Conservation (phyloP, 2,888 invertebrate species). For the Apotomis turbidana region DNA sequence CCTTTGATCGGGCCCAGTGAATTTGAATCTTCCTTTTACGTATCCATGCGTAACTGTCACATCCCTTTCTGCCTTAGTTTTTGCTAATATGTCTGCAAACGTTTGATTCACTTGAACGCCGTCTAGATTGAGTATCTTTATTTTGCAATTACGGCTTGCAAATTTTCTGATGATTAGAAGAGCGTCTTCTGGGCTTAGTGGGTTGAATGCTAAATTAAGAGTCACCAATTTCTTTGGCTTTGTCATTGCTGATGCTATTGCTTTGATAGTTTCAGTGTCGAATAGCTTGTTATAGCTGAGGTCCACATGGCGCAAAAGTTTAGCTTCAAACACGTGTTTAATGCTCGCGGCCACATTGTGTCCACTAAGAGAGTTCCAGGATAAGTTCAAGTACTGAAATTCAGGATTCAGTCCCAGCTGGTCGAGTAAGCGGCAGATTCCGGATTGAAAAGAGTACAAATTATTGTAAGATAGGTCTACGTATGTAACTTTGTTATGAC, state of each 20-base stretch:
- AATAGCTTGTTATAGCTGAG: slow-evolving; percentile 51
- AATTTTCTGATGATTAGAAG: slow-evolving; percentile 2
- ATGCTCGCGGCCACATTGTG: slow-evolving; percentile 47
- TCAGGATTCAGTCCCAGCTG: slow-evolving; percentile 45
- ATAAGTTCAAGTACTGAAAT: slow-evolving; percentile 52
- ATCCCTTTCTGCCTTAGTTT: slow-evolving; percentile 48
- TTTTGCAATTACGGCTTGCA: neutral
- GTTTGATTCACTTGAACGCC: slow-evolving; percentile 51
- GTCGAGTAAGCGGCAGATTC: slow-evolving; percentile 47
- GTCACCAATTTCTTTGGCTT: slow-evolving; percentile 15
- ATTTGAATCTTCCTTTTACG: slow-evolving; percentile 44
- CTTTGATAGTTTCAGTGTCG: slow-evolving; percentile 45
- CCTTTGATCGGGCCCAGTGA: slow-evolving; percentile 48
- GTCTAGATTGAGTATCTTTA: slow-evolving; percentile 18
- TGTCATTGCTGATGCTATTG: slow-evolving; percentile 41
- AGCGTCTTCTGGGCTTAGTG: slow-evolving; percentile 13
- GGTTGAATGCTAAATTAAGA: slow-evolving; percentile 25
- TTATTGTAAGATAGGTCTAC: slow-evolving; percentile 56
- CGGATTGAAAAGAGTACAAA: slow-evolving; percentile 47
- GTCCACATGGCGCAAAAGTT: slow-evolving; percentile 11
- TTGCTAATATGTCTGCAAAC: slow-evolving; percentile 50
- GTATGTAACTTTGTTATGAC: slow-evolving; percentile 49
- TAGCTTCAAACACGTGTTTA: slow-evolving; percentile 38
- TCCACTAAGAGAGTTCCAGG: slow-evolving; percentile 53
- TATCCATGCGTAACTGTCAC: slow-evolving; percentile 54